Evolutionary conservation across 2,797 vertebrate genomes (phyloP), one percentile per base, ranked within the genome.

Genomic region (Bucorvus abyssinicus): DNA sequence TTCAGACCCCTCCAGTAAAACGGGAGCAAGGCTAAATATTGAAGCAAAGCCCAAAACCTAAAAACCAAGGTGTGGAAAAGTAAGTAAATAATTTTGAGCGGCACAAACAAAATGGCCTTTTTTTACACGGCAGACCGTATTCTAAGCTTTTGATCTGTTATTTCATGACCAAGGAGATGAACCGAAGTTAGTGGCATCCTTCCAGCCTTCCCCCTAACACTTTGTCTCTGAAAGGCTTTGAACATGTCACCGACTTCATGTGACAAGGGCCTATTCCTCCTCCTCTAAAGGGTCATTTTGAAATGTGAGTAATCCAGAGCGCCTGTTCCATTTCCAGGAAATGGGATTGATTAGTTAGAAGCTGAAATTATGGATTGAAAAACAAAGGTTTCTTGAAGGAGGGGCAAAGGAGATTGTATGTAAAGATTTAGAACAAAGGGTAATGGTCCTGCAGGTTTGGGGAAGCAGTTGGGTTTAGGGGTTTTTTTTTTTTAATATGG

Each of bases 371-470:
- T 4, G 45, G 17, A 77, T 59, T n/a, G 67, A 92, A 36, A 84
- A 89, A 32, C 8, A 76, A 79, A 68, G 10, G 5, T 60, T 78
- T 77, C 68, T 60, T 75, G 36, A 84, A 84, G n/a, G 34, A 74
- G 27, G 3, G 9, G 52, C 4, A 9, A 91, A 42, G 27, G 69
- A 89, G 76, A 27, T 75, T 13, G 29, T 22, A 55, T 64, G 52
- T 63, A 64, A 65, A 95, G 38, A 70, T 88, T 95, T 90, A 90
- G 74, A 85, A 11, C 87, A 81, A 95, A 90, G 68, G 38, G 45
- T 92, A 96, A 95, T n/a, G 96, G 90, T 85, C n/a, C 15, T 50
- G 63, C 50, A 82, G 81, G 83, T 94, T 61, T 67, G n/a, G 40
- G 30, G 29, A 56, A 77, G 26, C 6, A 34, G 15, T 14, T 77